phyloP scores from a whole-genome alignment of 2,888 invertebrate species.

The Platycheirus albimanus region DNA sequence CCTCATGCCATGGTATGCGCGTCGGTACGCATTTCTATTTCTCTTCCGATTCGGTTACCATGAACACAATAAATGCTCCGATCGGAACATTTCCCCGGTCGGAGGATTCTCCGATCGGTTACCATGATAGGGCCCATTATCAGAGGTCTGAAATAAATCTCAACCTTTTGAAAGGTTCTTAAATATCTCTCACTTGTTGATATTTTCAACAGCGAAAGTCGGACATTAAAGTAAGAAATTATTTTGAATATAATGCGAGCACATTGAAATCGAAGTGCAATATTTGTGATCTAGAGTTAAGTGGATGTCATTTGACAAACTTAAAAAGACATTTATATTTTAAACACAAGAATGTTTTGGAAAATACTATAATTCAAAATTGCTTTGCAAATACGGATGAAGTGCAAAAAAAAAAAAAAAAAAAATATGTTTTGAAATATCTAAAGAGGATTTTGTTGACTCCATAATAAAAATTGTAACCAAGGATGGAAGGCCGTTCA shows the following conservation, averaged over 20 bases:
- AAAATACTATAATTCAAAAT: slow-evolving; percentile 6
- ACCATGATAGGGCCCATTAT: too few species aligned
- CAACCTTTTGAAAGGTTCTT: too few species aligned
- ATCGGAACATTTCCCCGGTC: too few species aligned
- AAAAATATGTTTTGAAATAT: background rate
- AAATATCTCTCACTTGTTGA: too few species aligned
- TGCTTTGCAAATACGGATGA: slow-evolving; percentile 4
- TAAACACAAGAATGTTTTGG: slow-evolving; percentile 12
- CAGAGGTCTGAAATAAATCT: too few species aligned
- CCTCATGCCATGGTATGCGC: too few species aligned
- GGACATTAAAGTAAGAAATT: background rate
- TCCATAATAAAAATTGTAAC: background rate
- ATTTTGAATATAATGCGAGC: slow-evolving; percentile 9
- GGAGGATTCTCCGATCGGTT: too few species aligned
- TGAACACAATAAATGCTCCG: too few species aligned
- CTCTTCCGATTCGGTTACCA: too few species aligned
- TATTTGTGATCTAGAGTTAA: slow-evolving; percentile 6
- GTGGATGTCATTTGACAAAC: background rate
- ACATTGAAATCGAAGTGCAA: slow-evolving; percentile 14
- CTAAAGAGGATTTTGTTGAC: background rate
- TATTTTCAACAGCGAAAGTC: too few species aligned
- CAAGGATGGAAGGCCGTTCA: background rate
- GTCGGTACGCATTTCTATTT: too few species aligned
- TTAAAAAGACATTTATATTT: slow-evolving; percentile 4
- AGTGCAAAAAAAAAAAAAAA: background rate